Evolutionary conservation across 2,113 vertebrate species (phyloP).

Genomic region (Esox niger): DNA sequence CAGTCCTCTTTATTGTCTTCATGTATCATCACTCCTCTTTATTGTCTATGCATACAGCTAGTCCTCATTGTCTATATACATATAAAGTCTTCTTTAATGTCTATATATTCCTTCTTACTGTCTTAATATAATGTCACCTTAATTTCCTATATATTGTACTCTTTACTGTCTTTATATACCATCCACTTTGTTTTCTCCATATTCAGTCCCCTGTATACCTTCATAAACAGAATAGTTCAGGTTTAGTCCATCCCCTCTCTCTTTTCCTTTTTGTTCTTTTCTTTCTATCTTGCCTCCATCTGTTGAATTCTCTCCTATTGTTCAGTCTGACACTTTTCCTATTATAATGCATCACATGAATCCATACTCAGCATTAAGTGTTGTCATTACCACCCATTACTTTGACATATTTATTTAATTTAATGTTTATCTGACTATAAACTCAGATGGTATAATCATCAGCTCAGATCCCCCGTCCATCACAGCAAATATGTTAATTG

Average conservation of each 20-base stretch:
- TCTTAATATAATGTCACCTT: too few relatives aligned
- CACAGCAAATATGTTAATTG: constrained; percentile 70
- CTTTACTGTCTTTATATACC: too few relatives aligned
- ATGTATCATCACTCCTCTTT: too few relatives aligned
- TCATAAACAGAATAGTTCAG: too few relatives aligned
- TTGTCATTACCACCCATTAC: constrained; percentile 70
- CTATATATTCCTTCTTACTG: too few relatives aligned
- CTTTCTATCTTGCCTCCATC: constrained; percentile 21
- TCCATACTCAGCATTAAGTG: constrained; percentile 54
- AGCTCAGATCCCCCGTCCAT: constrained; percentile 50
- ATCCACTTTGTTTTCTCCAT: too few relatives aligned
- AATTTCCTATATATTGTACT: too few relatives aligned
- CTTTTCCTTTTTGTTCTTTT: background rate
- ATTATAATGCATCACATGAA: constrained; percentile 61
- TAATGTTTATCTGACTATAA: constrained; percentile 62
- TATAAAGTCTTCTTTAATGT: too few relatives aligned
- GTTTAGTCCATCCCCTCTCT: background rate
- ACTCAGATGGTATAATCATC: constrained; percentile 50
- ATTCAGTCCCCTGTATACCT: constrained; percentile 29
- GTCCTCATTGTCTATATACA: too few relatives aligned
- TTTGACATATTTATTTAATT: constrained; percentile 71
- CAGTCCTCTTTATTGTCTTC: too few relatives aligned
- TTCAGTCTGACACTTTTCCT: constrained; percentile 37
- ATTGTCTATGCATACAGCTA: too few relatives aligned
- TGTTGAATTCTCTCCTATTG: constrained; percentile 29